Evolutionary conservation across 2,113 vertebrate genomes (phyloP), one percentile per base, ranked within the genome.

Genomic region (Progne subis): DNA sequence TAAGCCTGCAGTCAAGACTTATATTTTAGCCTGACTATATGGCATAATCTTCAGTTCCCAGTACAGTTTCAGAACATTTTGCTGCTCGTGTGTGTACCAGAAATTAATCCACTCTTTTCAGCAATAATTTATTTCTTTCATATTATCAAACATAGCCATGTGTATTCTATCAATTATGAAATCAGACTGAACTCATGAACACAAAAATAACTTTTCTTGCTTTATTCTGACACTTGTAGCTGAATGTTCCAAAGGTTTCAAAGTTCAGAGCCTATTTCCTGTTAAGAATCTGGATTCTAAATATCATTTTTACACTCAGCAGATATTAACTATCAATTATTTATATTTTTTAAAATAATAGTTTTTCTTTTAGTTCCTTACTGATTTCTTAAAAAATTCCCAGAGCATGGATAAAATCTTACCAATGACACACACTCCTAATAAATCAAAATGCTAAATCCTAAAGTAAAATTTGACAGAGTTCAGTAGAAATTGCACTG

Each of bases 41-140:
- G 6, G 5, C 4, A 3, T 17, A 18, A 59, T 61, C 74, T 79
- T 79, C 67, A 72, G 26, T 68, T 84, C 49, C 44, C 29, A 64
- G 9, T 41, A 26, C 4, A 55, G 26, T 47, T 95, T 87, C 44
- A 75, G 41, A 71, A 44, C 8, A 34, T 63, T 88, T 88, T 83
- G 15, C 28, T 65, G 24, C 25, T 79, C 1, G 0, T 76, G 24
- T 53, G 13, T 1, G 2, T 56, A 19, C 18, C 26, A 69, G 61
- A 78, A 78, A 55, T 25, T n/a, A 57, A 87, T 57, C 23, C 46
- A 32, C 3, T 29, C 26, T 64, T 83, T 95, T 77, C 74, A 70
- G 34, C 39, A 70, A 47, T 55, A 49, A 44, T 80, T 82, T 63
- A 4, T 74, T 12, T 72, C 19, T 78, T 86, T 76, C n/a, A 21